Evolutionary conservation across 2,888 invertebrate genomes (phyloP), one percentile per base, ranked within the genome.

Genomic region (Sipha maydis): DNA sequence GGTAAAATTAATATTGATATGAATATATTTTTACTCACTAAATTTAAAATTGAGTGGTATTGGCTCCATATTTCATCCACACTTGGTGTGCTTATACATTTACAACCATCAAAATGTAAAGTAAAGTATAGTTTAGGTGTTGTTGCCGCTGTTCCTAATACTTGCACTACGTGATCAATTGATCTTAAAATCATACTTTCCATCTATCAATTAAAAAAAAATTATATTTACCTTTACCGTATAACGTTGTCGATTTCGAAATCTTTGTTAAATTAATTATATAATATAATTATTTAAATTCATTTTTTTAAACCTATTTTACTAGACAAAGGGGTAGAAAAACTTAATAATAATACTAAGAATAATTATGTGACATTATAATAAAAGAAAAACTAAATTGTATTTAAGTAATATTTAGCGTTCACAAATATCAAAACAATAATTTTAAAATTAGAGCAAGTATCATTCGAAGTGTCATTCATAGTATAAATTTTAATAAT

Each of bases 41-140:
- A 89, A 82, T 90, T 48, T 67, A 89, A n/a, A 80, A 91, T 41
- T 92, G 92, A 34, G 91, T 91, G 54, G 91, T 90, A 54, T 48
- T 56, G n/a, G n/a, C 54, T 79, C 28, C 54, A 54, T 28, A 85
- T 69, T 34, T 79, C 79, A 73, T n/a, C 25, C 21, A 79, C 54
- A 3, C 28, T 79, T 0, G 85, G 85, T 5, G 3, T 78, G 38
- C 78, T 79, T 3, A 85, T 38, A 54, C 78, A 79, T 38, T 78
- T 85, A 5, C 79, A n/a, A 38, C 79, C 85, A 14, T 1, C 14
- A 71, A 79, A 85, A 71, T 34, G 17, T 73, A 85, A 54, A 19
- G 56, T 79, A 67, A 85, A 73, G 31, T 71, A 71, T 19, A 85
- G 5, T 54, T 71, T 85, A 21, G 85, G 85, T 4, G 56, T 78